These are phyloP conservation scores for Hartigia nigra DNA, from an alignment of 2,888 invertebrate species.

Conservation along the genomic window DNA sequence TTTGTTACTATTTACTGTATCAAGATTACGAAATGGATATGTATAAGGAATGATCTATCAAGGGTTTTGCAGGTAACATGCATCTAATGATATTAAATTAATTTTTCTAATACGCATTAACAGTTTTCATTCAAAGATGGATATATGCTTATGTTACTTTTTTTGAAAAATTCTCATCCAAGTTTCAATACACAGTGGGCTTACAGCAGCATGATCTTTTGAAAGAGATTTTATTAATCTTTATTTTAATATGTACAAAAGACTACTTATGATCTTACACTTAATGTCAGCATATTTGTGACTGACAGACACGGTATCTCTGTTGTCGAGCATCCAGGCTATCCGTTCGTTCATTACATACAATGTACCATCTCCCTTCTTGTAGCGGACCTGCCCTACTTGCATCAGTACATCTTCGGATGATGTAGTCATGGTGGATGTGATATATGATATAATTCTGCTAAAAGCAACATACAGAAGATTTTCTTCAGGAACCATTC, in stretches of 20 bases:
- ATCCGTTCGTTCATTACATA: constrained; percentile 96
- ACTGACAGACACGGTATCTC: constrained; percentile 91
- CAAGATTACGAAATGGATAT: not conserved
- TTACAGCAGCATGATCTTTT: constrained; percentile 16
- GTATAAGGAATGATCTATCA: not conserved
- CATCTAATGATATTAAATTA: not conserved
- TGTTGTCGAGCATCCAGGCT: constrained; percentile 95
- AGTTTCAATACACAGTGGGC: constrained; percentile 6
- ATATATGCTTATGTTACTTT: not conserved
- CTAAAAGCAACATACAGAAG: constrained; percentile 34
- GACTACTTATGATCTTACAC: constrained; percentile 71
- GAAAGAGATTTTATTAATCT: constrained; percentile 20
- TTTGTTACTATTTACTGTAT: constrained; percentile 11
- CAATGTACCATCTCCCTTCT: constrained; percentile 95
- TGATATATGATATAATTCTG: constrained; percentile 42
- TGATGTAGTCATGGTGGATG: constrained; percentile 80
- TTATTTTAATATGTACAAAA: constrained; percentile 31
- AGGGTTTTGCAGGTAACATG: not conserved
- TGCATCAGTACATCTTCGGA: constrained; percentile 96
- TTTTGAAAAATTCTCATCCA: constrained; percentile 1
- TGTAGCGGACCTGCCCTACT: constrained; percentile 91
- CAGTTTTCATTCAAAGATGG: not conserved
- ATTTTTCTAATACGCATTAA: constrained; percentile 40
- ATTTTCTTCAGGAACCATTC: not conserved
- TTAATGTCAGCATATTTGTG: constrained; percentile 96